Evolutionary conservation across 2,888 invertebrate species (phyloP), one percentile per base, ranked within the genome.

Genomic region (Phaedon cochleariae): DNA sequence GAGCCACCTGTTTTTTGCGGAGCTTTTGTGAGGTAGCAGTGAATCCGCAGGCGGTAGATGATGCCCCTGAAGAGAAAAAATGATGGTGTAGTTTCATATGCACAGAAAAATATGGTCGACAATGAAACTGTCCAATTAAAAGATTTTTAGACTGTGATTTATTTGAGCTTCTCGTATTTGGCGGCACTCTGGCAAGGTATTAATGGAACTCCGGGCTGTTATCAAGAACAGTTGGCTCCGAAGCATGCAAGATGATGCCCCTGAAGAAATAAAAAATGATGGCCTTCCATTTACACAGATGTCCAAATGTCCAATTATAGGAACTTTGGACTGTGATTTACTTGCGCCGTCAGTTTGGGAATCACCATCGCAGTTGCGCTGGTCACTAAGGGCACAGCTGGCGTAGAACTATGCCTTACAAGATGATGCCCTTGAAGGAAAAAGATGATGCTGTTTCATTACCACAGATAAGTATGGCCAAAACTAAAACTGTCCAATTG

Each of bases 341-440:
- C 88, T 79, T 87, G 90, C 69, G 87, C 85, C 69, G 90, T 87
- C 61, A 92, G 85, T 72, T 87, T 86, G 76, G 18, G 78, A 83
- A 67, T 79, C 77, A 73, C 70, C n/a, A n/a, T n/a, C n/a, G n/a
- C n/a, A n/a, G n/a, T n/a, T n/a, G n/a, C 80, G 76, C 78, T 78
- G 75, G 82, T 81, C 64, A 87, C 82, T 83, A 92, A 92, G 53
- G 92, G 92, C 73, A n/a, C n/a, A 92, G 84, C 63, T 87, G 87
- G 7, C 92, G 92, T 18, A 90, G 86, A 76, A 90, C 87, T 90
- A 92, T 91, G 53, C 90, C 91, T 84, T 91, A 92, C 68, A 91
- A 85, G 67, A 92, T 90, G 73, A 92, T 90, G 34, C 92, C 92
- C 70, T 63, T 68, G 62, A 21, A 31, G 20, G 10, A 54, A 7